These are phyloP conservation scores for Parnassius smintheus DNA, from an alignment of 2,888 invertebrate species.

Conservation along the genomic window DNA sequence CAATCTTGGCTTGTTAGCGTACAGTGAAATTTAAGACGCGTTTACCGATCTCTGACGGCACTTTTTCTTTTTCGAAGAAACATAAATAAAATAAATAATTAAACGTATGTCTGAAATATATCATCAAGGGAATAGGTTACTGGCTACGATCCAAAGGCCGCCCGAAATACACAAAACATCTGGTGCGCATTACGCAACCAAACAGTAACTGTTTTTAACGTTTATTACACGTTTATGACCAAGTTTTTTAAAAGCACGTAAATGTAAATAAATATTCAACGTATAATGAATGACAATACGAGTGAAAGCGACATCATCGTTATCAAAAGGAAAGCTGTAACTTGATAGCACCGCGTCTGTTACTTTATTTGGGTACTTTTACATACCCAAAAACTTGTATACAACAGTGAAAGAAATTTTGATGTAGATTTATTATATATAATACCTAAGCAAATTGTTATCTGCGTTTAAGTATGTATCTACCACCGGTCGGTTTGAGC, in stretches of 20 bases:
- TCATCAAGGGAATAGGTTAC: constrained; percentile 50
- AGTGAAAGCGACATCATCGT: not conserved
- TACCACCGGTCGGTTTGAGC: too few species aligned
- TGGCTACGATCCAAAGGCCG: constrained; percentile 59
- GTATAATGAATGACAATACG: constrained; percentile 14
- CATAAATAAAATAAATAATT: constrained; percentile 30
- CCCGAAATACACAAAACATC: constrained; percentile 39
- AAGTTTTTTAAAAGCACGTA: constrained; percentile 25
- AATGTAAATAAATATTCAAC: constrained; percentile 2
- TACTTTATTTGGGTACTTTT: not conserved
- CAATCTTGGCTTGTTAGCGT: too few species aligned
- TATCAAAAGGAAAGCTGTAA: not conserved
- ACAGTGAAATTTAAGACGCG: too few species aligned
- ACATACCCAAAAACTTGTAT: not conserved
- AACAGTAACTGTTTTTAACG: constrained; percentile 31
- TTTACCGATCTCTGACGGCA: too few species aligned
- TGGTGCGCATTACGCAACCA: constrained; percentile 35
- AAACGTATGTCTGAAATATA: constrained; percentile 50
- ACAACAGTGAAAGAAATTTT: too few species aligned
- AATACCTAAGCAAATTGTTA: too few species aligned
- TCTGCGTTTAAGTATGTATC: too few species aligned
- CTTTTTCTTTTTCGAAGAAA: too few species aligned
- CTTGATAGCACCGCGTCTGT: constrained; percentile 5
- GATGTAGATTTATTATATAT: too few species aligned
- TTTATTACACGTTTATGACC: constrained; percentile 38